Evolutionary conservation across 2,888 invertebrate genomes (phyloP).

Genomic region (Drosophila yooni): DNA sequence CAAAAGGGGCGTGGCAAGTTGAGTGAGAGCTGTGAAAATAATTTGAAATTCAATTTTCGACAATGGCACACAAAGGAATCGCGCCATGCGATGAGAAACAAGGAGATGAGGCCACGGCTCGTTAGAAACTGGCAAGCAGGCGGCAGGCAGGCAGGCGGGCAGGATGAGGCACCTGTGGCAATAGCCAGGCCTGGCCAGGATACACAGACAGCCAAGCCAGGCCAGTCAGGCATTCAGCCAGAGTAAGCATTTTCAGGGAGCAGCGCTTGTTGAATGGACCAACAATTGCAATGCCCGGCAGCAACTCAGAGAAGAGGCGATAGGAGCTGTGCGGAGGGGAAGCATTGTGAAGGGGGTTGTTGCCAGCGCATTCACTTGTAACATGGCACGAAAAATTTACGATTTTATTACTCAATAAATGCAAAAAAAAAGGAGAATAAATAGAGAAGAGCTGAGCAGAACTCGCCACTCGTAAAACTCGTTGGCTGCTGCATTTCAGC

Average conservation of each 20-base stretch:
- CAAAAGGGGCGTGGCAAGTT: conserved; percentile 30
- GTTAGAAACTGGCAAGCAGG: conserved; percentile 60
- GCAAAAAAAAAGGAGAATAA: conserved; percentile 55
- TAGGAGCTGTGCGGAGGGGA: not conserved
- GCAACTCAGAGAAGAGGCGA: conserved; percentile 3
- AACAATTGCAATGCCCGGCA: conserved; percentile 61
- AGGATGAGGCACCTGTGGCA: conserved; percentile 54
- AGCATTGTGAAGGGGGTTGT: not conserved
- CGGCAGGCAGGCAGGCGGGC: conserved; percentile 14
- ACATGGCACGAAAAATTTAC: conserved; percentile 73
- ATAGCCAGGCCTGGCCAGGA: conserved; percentile 17
- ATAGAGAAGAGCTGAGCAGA: not conserved
- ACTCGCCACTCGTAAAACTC: conserved; percentile 68
- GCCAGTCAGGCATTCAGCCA: conserved; percentile 19
- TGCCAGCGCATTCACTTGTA: conserved; percentile 65
- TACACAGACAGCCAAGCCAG: conserved; percentile 4
- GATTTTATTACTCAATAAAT: conserved; percentile 80
- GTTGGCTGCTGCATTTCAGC: conserved; percentile 28
- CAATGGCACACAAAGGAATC: conserved; percentile 80
- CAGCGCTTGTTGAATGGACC: conserved; percentile 72
- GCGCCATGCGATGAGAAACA: conserved; percentile 32
- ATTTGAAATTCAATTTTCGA: conserved; percentile 81
- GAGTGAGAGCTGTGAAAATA: conserved; percentile 76
- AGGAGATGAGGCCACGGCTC: conserved; percentile 52
- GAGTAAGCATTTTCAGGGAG: conserved; percentile 28